phyloP scores from a whole-genome alignment of 2,888 invertebrate species.

The Drosophila sordidula region DNA sequence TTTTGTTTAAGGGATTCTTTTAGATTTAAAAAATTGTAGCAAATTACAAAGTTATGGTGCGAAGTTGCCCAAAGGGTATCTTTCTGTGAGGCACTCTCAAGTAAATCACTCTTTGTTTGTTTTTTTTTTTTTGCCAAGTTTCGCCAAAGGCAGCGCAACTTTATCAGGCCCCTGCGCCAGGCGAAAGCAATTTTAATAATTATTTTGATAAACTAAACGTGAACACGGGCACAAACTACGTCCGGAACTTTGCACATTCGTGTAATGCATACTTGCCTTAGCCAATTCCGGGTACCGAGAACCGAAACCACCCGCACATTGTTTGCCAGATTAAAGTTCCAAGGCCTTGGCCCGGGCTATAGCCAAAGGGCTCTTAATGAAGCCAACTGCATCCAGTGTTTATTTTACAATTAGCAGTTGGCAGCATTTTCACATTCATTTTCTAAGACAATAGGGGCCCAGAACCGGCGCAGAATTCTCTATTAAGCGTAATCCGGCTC shows the following conservation, averaged over 20 bases:
- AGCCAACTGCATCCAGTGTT: conserved; percentile 30
- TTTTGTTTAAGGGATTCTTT: no score
- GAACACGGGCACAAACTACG: conserved; percentile 14
- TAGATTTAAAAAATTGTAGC: no score
- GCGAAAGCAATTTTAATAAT: conserved; percentile 75
- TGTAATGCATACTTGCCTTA: conserved; percentile 6
- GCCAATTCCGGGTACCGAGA: conserved; percentile 1
- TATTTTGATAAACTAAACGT: conserved; percentile 69
- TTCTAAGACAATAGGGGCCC: conserved; percentile 7
- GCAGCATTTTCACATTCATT: conserved; percentile 27
- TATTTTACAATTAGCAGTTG: conserved; percentile 63
- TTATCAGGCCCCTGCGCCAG: conserved; percentile 37
- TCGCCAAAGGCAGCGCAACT: conserved; percentile 17
- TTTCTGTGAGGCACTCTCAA: not conserved
- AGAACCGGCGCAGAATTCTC: not conserved
- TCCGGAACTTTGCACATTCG: conserved; percentile 37
- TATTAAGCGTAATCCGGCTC: conserved; percentile 17
- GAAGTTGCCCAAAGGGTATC: not conserved
- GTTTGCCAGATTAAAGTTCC: conserved; percentile 39
- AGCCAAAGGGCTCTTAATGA: conserved; percentile 45
- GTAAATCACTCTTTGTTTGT: not conserved
- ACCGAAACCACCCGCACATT: conserved; percentile 15
- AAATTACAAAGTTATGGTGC: no score
- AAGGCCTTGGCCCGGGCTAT: conserved; percentile 21
- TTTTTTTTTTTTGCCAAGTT: conserved; percentile 8